phyloP scores from a whole-genome alignment of 1,140 invertebrate species.

The Drosophila nigromelanica region DNA sequence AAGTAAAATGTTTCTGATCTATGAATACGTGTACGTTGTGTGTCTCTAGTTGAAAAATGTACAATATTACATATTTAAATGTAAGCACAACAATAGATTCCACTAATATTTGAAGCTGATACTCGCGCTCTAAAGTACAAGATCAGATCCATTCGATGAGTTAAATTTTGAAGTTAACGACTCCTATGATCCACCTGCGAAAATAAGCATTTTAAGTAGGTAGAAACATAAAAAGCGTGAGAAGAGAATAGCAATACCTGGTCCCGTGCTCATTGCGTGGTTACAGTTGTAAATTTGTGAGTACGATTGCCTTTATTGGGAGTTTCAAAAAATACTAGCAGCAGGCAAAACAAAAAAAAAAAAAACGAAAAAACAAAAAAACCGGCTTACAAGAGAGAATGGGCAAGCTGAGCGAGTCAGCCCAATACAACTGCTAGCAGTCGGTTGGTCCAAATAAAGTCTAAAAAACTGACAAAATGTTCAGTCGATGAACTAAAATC shows the following conservation, averaged over 20 bases:
- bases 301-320: slow-evolving; percentile 7
- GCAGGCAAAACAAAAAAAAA: slow-evolving; percentile 21
- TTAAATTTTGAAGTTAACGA: background rate
- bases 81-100: background rate
- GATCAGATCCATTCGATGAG: background rate
- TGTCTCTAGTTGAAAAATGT: too few species aligned
- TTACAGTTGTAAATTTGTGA: slow-evolving; percentile 31
- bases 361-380: slow-evolving; percentile 23
- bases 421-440: slow-evolving; percentile 7
- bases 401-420: slow-evolving; percentile 16
- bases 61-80: too few species aligned
- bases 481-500: slow-evolving; percentile 67
- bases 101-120: background rate
- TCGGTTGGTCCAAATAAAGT: slow-evolving; percentile 49
- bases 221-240: background rate
- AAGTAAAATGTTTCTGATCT: slow-evolving; percentile 4
- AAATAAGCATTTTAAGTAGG: background rate
- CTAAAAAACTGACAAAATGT: slow-evolving; percentile 61
- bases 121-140: too few species aligned
- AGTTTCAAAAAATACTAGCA: slow-evolving; percentile 18
- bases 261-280: background rate
- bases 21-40: too few species aligned
- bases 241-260: slow-evolving; percentile 12
- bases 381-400: slow-evolving; percentile 67
- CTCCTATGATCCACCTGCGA: background rate